Conservation (phyloP, 2,797 vertebrate species). For the Florisuga fusca region DNA sequence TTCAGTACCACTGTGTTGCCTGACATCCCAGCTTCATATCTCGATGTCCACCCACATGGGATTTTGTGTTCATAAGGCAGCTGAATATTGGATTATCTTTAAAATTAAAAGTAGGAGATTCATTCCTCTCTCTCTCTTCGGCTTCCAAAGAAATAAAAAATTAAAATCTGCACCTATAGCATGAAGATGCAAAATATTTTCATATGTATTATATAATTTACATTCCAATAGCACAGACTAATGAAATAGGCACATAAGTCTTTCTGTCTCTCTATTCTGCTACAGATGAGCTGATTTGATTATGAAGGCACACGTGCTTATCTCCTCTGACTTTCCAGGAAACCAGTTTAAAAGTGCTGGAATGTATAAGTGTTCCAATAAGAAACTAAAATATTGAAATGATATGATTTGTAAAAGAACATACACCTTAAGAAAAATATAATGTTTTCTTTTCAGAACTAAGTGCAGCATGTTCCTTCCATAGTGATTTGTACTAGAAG, state of each 20-base stretch:
- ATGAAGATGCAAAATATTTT: neutral
- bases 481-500: neutral
- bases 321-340: neutral
- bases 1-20: neutral
- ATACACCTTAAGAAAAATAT: neutral
- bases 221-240: neutral
- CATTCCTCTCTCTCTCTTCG: neutral
- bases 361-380: neutral
- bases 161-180: neutral
- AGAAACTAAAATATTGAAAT: neutral
- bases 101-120: neutral
- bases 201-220: neutral
- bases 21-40: neutral
- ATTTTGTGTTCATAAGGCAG: neutral
- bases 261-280: neutral
- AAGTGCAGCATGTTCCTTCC: neutral
- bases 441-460: conserved; percentile 14
- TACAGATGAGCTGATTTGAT: neutral
- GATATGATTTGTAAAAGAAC: neutral
- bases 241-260: neutral
- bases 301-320: neutral
- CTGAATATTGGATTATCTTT: neutral
- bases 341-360: neutral
- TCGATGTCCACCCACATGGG: neutral
- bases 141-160: neutral